phyloP scores from a whole-genome alignment of 2,113 vertebrate species.

The Tragelaphus strepsiceros region DNA sequence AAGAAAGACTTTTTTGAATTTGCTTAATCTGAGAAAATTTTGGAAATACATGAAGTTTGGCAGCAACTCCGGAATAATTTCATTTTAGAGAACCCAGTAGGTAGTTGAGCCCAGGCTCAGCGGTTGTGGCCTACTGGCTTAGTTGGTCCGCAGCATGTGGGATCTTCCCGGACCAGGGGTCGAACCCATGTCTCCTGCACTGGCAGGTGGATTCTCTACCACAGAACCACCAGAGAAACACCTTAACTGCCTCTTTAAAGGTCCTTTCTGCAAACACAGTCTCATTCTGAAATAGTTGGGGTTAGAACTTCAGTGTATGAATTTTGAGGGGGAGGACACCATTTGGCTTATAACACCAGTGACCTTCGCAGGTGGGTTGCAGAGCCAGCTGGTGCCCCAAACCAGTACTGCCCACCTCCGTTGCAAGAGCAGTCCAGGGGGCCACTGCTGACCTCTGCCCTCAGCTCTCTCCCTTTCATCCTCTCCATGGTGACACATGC shows the following conservation, averaged over 20 bases:
- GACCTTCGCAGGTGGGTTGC: not conserved
- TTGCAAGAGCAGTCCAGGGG: not conserved
- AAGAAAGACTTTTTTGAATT: not conserved
- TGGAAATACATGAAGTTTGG: not conserved
- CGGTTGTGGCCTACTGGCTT: not conserved
- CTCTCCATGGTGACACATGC: not conserved
- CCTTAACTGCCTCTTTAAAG: not conserved
- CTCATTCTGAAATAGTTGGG: not conserved
- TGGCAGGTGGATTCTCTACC: not conserved
- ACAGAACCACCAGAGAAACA: not conserved
- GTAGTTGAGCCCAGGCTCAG: not conserved
- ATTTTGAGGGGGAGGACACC: not conserved
- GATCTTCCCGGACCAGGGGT: not conserved
- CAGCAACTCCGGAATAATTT: not conserved
- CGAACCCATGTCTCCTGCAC: not conserved
- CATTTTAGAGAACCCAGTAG: not conserved
- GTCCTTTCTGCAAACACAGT: not conserved
- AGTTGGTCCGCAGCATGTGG: not conserved
- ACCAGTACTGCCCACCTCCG: not conserved
- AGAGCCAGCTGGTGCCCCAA: not conserved
- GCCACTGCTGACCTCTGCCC: fast-evolving
- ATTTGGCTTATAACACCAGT: not conserved
- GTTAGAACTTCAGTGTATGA: not conserved
- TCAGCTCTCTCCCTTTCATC: not conserved
- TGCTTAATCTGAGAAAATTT: not conserved